Evolutionary conservation across 2,888 invertebrate species (phyloP).

Genomic region (Amiota minor): DNA sequence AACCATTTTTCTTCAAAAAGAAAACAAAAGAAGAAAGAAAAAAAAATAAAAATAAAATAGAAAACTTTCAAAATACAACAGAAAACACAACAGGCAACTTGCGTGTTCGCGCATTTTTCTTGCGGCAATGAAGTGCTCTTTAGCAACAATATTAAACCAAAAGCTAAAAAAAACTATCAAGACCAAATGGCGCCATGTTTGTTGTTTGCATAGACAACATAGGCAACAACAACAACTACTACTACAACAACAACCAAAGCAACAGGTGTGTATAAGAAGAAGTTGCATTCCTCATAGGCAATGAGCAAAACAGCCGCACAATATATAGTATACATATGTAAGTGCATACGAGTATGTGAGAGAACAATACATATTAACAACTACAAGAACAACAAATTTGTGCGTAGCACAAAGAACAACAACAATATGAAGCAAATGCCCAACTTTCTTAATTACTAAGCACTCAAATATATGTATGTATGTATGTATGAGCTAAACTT

Average conservation of each 20-base stretch:
- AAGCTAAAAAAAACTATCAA: background rate
- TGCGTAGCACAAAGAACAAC: constrained; percentile 29
- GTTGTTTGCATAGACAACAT: constrained; percentile 20
- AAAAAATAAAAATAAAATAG: constrained; percentile 8
- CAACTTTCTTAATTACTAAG: constrained; percentile 66
- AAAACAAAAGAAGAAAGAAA: background rate
- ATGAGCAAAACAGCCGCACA: too few species aligned
- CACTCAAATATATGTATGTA: constrained; percentile 31
- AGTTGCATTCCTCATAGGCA: background rate
- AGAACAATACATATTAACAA: background rate
- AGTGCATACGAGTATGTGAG: background rate
- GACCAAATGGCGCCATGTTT: constrained; percentile 27
- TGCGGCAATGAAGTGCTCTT: constrained; percentile 8
- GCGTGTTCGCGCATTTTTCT: constrained; percentile 8
- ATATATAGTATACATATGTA: background rate
- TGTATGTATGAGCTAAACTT: background rate
- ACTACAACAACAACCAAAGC: background rate
- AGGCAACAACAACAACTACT: too few species aligned
- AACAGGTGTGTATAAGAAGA: constrained; percentile 9
- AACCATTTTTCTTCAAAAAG: background rate
- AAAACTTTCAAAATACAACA: constrained; percentile 14
- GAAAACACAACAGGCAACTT: background rate
- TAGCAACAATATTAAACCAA: background rate
- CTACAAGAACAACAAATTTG: constrained; percentile 18
- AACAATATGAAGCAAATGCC: constrained; percentile 6